phyloP scores from a whole-genome alignment of 2,113 vertebrate genomes.

The Mesembrinibis cayennensis region DNA sequence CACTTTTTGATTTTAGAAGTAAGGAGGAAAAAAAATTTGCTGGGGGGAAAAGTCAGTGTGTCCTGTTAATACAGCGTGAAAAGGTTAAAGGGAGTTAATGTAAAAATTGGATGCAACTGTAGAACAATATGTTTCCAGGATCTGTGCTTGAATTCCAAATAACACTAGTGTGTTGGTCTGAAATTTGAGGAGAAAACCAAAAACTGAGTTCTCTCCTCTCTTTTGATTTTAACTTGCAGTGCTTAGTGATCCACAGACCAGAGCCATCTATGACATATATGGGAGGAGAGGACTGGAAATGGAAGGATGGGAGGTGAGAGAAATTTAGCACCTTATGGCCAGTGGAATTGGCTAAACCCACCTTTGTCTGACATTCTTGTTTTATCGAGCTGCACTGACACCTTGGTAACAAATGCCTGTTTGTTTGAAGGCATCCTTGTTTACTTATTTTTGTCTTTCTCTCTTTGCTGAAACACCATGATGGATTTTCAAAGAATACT shows the following conservation, averaged over 20 bases:
- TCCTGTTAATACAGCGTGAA: not conserved
- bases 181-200: not conserved
- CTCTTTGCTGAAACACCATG: not conserved
- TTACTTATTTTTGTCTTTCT: not conserved
- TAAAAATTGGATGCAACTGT: not conserved
- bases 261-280: conserved; percentile 98
- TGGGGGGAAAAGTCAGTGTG: not conserved
- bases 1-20: not conserved
- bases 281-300: conserved; percentile 96
- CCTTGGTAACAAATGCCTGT: not conserved
- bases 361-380: not conserved
- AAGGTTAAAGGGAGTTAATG: not conserved
- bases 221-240: conserved; percentile 78
- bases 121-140: not conserved
- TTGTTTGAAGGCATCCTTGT: not conserved
- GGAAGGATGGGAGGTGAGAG: conserved; percentile 98
- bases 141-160: not conserved
- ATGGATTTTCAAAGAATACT: conserved; percentile 3
- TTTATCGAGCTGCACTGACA: not conserved
- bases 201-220: not conserved
- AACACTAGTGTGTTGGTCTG: not conserved
- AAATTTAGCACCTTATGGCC: not conserved
- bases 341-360: not conserved
- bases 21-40: not conserved
- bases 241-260: conserved; percentile 93